Base-by-base conservation (phyloP, 2,888 invertebrate genomes). In the Drosophila atripex region DNA sequence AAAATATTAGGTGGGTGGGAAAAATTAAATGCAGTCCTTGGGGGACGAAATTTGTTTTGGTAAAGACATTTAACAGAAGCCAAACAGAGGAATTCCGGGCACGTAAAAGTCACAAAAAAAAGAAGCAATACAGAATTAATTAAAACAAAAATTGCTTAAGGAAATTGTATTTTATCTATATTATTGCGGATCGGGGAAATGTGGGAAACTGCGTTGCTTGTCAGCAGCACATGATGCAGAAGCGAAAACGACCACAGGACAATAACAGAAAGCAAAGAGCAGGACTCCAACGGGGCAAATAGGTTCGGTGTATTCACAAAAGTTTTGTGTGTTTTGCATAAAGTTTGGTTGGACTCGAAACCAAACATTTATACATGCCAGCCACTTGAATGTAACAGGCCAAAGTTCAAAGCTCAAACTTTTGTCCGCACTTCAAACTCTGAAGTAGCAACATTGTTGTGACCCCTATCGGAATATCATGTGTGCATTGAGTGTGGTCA, bases 371-470 rank as follows among this genome's bases (percentile, higher is more conserved):
- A 66, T 55, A 77, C 78, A 77, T 80, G 76, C 65, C 75, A 63
- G 61, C 77, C 84, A 86, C 77, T 83, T 84, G 71, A 80, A 65
- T 69, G 54, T 49, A 77, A 83, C 88, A 85, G 78, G 78, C 86
- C 76, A 83, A 88, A 84, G 86, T 84, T 83, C 53, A 70, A 80
- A 70, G 52, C 49, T 47, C 70, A 73, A 88, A 84, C 69, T 84
- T 82, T 79, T 53, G 68, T 39, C 83, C 61, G 65, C 78, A 77
- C 71, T 70, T 63, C 50, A 53, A 65, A 66, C 35, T 47, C 57
- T 43, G 9, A 30, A 46, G 66, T 18, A 38, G 64, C 64, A 66
- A 64, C 64, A 64, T 23, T 64, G 64, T 64, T 64, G 64, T 46
- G 64, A 45, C 45, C 43, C 30, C 38, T 45, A 69, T 69, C 69